Evolutionary conservation across 2,888 invertebrate genomes (phyloP).

Genomic region (Drosophila tanythrix): DNA sequence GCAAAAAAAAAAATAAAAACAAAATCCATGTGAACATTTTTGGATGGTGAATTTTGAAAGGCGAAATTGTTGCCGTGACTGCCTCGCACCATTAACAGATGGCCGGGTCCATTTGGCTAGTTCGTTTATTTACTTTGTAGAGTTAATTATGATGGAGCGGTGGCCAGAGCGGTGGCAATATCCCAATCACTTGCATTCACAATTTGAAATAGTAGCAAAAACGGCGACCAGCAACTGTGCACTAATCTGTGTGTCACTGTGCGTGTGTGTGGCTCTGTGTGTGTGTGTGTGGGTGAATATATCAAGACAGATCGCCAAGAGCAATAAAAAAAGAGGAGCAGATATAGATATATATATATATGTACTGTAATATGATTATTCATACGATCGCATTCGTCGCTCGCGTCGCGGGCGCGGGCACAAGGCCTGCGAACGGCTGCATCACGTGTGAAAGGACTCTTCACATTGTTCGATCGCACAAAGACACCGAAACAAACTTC

Average conservation of each 20-base stretch:
- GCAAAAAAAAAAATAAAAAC: conserved; percentile 33
- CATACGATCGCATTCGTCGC: conserved; percentile 45
- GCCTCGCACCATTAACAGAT: conserved; percentile 63
- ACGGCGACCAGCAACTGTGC: not conserved
- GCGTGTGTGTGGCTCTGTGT: conserved; percentile 10
- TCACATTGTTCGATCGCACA: conserved; percentile 49
- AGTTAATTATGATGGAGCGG: conserved; percentile 76
- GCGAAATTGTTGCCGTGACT: conserved; percentile 49
- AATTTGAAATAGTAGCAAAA: not conserved
- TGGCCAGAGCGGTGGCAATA: conserved; percentile 51
- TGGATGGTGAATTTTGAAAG: conserved; percentile 28
- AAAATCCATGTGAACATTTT: conserved; percentile 45
- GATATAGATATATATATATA: not conserved
- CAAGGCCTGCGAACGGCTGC: conserved; percentile 60
- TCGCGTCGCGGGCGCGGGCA: conserved; percentile 47
- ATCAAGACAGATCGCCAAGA: conserved; percentile 36
- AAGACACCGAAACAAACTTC: conserved; percentile 4
- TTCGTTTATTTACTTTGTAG: conserved; percentile 77
- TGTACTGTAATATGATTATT: conserved; percentile 1
- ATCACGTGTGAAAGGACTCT: conserved; percentile 53
- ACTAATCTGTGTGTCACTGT: not conserved
- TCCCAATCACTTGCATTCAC: conserved; percentile 19
- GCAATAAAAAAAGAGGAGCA: conserved; percentile 2
- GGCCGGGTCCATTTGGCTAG: conserved; percentile 69
- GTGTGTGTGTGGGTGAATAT: conserved; percentile 28